Conservation (phyloP, 2,113 vertebrate species). For the Zosterops pallidus region DNA sequence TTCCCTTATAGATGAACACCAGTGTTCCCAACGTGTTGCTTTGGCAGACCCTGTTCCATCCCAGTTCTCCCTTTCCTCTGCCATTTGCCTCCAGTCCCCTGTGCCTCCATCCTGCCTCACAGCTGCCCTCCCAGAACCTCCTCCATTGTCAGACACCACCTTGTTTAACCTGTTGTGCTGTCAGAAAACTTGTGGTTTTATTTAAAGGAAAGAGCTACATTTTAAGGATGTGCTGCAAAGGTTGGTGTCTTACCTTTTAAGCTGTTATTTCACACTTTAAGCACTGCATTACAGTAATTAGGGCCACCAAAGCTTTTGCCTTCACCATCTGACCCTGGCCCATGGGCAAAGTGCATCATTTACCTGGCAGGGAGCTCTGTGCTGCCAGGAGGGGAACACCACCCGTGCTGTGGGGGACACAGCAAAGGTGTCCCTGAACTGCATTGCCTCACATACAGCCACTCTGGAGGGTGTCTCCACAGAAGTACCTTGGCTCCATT, state of each 20-base stretch:
- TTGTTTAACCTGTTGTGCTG: background rate
- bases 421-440: background rate
- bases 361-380: background rate
- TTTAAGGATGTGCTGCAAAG: background rate
- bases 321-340: background rate
- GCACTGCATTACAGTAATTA: background rate
- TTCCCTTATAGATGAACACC: background rate
- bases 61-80: background rate
- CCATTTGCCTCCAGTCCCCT: too few relatives aligned
- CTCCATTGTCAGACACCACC: fast-evolving
- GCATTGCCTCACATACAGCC: background rate
- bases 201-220: background rate
- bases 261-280: background rate
- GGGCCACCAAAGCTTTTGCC: background rate
- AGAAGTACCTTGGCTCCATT: background rate
- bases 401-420: background rate
- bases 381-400: background rate
- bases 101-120: background rate
- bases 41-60: background rate
- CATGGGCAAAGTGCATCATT: fast-evolving
- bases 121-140: background rate
- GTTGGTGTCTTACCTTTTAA: background rate
- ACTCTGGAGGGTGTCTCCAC: fast-evolving
- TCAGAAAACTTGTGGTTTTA: background rate
- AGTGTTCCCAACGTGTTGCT: background rate